Conservation (phyloP, 2,888 invertebrate species). For the Aproaerema taeniolella region DNA sequence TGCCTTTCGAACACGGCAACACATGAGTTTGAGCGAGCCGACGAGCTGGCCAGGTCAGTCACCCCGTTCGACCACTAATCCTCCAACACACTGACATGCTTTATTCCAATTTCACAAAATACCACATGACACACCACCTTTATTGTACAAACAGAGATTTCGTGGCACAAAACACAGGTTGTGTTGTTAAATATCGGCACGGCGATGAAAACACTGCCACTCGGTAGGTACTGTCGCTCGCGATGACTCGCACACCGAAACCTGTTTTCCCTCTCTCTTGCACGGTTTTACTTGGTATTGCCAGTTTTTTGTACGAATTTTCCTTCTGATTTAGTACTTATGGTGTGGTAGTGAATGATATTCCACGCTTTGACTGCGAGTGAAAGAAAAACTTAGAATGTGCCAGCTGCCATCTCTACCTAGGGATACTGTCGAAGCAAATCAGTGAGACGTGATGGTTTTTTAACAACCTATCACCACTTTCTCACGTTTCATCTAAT, state of each 20-base stretch:
- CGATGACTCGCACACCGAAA: conserved; percentile 51
- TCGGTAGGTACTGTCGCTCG: conserved; percentile 35
- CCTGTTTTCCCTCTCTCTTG: conserved; percentile 60
- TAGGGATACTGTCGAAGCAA: too few relatives aligned
- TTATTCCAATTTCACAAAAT: neutral
- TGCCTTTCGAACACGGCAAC: too few relatives aligned
- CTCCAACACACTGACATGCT: neutral
- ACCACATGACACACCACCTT: conserved; percentile 19
- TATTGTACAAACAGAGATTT: conserved; percentile 42
- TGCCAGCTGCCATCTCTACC: too few relatives aligned
- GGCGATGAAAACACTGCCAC: conserved; percentile 42
- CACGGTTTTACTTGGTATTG: conserved; percentile 43
- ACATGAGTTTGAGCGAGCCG: neutral
- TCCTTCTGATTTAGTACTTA: too few relatives aligned
- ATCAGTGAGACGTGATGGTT: too few relatives aligned
- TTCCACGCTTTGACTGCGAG: too few relatives aligned
- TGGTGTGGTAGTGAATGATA: too few relatives aligned
- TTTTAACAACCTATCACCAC: too few relatives aligned
- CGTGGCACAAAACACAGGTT: conserved; percentile 40
- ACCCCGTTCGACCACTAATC: conserved; percentile 26
- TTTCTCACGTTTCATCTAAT: too few relatives aligned
- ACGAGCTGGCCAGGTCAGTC: too few relatives aligned
- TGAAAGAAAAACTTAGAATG: too few relatives aligned
- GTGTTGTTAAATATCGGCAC: conserved; percentile 55
- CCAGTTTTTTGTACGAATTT: conserved; percentile 30